Conservation (phyloP, 2,797 vertebrate genomes). For the Ceryle rudis region DNA sequence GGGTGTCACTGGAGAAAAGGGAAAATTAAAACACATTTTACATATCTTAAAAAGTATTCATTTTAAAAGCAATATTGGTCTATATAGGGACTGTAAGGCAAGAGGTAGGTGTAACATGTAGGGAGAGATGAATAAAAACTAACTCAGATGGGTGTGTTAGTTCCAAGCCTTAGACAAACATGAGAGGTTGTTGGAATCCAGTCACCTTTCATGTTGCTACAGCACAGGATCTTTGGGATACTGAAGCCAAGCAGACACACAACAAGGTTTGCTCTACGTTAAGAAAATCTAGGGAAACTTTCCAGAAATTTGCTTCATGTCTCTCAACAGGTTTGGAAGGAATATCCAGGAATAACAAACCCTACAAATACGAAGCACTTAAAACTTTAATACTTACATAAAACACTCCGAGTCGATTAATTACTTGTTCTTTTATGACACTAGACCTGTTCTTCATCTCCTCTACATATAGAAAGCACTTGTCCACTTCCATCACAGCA, state of each 20-base stretch:
- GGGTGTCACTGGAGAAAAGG: background rate
- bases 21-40: background rate
- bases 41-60: background rate
- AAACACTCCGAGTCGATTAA: conserved; percentile 4
- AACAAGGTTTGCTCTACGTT: background rate
- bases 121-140: background rate
- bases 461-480: background rate
- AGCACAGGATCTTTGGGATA: background rate
- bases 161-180: conserved; percentile 11
- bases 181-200: background rate
- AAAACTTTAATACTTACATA: conserved; percentile 21
- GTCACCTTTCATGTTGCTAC: background rate
- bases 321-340: conserved; percentile 27
- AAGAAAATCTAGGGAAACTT: conserved; percentile 4
- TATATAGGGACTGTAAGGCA: background rate
- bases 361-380: background rate
- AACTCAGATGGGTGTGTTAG: background rate
- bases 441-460: background rate
- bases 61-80: background rate
- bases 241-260: background rate
- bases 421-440: background rate
- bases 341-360: conserved; percentile 60
- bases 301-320: conserved; percentile 44
- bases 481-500: background rate
- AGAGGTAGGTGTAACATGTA: background rate